Conservation (phyloP, 2,113 vertebrate genomes). For the Aepyceros melampus region DNA sequence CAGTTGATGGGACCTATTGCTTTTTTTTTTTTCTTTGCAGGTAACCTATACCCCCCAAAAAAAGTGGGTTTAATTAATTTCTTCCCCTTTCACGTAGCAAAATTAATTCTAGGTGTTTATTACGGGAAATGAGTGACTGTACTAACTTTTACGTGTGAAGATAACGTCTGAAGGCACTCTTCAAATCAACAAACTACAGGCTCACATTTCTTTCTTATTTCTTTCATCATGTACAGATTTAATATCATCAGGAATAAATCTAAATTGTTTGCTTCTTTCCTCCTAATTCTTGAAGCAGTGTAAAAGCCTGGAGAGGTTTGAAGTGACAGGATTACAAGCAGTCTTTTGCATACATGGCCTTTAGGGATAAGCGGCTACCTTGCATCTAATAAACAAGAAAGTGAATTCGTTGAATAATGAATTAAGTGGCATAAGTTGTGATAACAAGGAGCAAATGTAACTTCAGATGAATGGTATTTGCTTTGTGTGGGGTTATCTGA, state of each 20-base stretch:
- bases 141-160: constrained; percentile 41
- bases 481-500: constrained; percentile 86
- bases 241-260: constrained; percentile 85
- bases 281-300: constrained; percentile 85
- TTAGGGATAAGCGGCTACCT: constrained; percentile 86
- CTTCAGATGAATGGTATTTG: constrained; percentile 87
- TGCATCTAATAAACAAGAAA: constrained; percentile 90
- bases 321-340: constrained; percentile 89
- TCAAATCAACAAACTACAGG: constrained; percentile 69
- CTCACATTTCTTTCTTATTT: constrained; percentile 73
- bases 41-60: neutral
- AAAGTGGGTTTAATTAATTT: constrained; percentile 52
- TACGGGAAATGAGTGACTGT: neutral
- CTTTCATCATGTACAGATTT: constrained; percentile 81
- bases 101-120: constrained; percentile 19
- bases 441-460: constrained; percentile 88
- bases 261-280: constrained; percentile 85
- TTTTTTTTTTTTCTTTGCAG: constrained; percentile 13
- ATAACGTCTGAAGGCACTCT: constrained; percentile 52
- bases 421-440: constrained; percentile 87
- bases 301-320: constrained; percentile 85
- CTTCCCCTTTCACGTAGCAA: constrained; percentile 54
- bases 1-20: constrained; percentile 14
- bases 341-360: constrained; percentile 88
- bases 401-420: constrained; percentile 88